Base-by-base conservation (phyloP, 2,113 vertebrate genomes). In the Tiliqua scincoides region DNA sequence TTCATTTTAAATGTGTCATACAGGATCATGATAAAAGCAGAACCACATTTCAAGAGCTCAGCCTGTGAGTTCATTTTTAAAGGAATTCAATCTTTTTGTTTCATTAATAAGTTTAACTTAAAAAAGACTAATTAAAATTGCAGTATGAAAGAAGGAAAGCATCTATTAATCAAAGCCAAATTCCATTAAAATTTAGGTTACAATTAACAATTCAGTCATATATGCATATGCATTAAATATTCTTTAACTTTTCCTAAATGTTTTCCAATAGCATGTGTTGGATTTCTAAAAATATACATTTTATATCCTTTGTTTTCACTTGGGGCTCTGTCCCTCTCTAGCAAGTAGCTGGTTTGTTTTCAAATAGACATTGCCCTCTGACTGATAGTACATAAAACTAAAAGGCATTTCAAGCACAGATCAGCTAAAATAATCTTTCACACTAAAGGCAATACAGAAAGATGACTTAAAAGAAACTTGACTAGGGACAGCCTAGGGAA, bases 91-190 rank as follows among this genome's bases (percentile, higher is more conserved):
- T 86, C 9, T 10, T 83, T 9, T 67, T 87, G 75, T 77, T 2
- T 57, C 71, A 87, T 72, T 91, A 87, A 90, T 62, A 27, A 76
- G 43, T 87, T 92, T 90, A 87, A 43, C 90, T 91, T 91, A 88
- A 74, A 83, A 94, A 93, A 91, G 65, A 27, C 62, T 87, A 77
- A 73, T 90, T 70, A 87, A 79, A 92, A 73, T 84, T 82, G 70
- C 0, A 6, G 54, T 52, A 87, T 79, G 79, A 43, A 79, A 81
- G 86, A 85, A 76, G 52, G 52, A 89, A 48, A 74, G 73, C 71
- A 83, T 32, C 90, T 89, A 80, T 72, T 85, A 63, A 32, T 88
- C 89, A 88, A 82, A 85, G 84, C 25, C 43, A 68, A 27, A 80
- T 80, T 84, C 61, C 59, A 83, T 80, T 88, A 79, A 83, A 81